Evolutionary conservation across 2,888 invertebrate genomes (phyloP), one percentile per base, ranked within the genome.

Genomic region (Ctenicera cuprea): DNA sequence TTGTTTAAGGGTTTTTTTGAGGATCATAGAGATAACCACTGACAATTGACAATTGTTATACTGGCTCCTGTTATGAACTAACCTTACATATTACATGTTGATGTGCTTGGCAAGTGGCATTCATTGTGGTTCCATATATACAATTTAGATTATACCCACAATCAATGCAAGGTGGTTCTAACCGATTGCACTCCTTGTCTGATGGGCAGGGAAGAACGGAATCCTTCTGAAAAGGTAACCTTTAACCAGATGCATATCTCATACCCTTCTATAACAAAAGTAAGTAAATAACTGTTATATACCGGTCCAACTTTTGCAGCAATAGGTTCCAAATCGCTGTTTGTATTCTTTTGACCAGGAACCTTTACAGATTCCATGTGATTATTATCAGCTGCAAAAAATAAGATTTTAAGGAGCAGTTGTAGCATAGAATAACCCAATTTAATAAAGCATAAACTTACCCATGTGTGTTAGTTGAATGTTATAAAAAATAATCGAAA

Each of bases 71-170:
- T 9, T n/a, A 59, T 26, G 12, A 84, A 84, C 84, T 30, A 75
- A 77, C 78, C 73, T 76, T 79, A 72, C 77, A 77, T 48, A 65
- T 67, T 26, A 76, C 72, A 16, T 75, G 54, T 72, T 63, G 54
- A 38, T 74, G 59, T 18, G 66, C 76, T 11, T 38, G 69, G 54
- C 80, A 80, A 22, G 78, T 76, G 18, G 94, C 92, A 73, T 91
- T 92, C 33, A 91, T 88, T 52, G 88, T 86, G 45, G 90, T 89
- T 3, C 97, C 97, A 86, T 97, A 97, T 12, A 90, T 86, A 81
- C 97, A 97, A 50, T 92, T 91, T 64, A 89, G 86, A 83, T 91
- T 93, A 79, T 93, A 91, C 52, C 89, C 88, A 86, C 97, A 97
- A 50, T 89, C 89, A 57, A 97, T 90, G 85, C 97, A 97, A 7